Conservation (phyloP, 2,797 vertebrate genomes). For the Melopsittacus undulatus region DNA sequence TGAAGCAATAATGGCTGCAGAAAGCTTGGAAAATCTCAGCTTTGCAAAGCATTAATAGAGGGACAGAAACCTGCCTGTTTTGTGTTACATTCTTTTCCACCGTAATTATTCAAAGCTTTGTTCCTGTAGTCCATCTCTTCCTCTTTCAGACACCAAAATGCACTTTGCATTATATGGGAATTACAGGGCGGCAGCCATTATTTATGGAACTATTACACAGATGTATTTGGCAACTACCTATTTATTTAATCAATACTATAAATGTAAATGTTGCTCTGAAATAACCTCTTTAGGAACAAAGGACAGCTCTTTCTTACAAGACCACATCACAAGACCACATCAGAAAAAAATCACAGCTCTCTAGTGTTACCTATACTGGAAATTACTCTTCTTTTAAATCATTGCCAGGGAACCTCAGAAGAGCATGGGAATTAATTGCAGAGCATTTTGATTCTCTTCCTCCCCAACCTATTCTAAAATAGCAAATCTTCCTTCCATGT, state of each 20-base stretch:
- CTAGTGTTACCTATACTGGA: not conserved
- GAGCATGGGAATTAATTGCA: conserved; percentile 4
- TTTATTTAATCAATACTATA: conserved; percentile 38
- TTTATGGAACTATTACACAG: not conserved
- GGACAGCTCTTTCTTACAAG: not conserved
- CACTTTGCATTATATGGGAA: not conserved
- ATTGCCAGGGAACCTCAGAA: not conserved
- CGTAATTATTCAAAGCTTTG: not conserved
- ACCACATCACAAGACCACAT: not conserved
- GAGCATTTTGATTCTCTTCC: not conserved
- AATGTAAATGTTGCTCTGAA: conserved; percentile 7
- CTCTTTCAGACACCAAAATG: not conserved
- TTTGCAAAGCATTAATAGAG: not conserved
- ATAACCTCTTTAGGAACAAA: not conserved
- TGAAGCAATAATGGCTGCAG: not conserved
- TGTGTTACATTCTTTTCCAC: not conserved
- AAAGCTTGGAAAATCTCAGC: not conserved
- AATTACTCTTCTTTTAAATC: not conserved
- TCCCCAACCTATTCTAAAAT: not conserved
- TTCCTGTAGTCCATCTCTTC: not conserved
- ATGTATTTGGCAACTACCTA: conserved; percentile 14
- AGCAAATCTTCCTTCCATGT: not conserved
- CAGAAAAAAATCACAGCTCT: not conserved
- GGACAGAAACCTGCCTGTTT: not conserved
- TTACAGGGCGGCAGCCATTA: not conserved